Conservation (phyloP, 2,888 invertebrate genomes). For the Criorhina ranunculi region DNA sequence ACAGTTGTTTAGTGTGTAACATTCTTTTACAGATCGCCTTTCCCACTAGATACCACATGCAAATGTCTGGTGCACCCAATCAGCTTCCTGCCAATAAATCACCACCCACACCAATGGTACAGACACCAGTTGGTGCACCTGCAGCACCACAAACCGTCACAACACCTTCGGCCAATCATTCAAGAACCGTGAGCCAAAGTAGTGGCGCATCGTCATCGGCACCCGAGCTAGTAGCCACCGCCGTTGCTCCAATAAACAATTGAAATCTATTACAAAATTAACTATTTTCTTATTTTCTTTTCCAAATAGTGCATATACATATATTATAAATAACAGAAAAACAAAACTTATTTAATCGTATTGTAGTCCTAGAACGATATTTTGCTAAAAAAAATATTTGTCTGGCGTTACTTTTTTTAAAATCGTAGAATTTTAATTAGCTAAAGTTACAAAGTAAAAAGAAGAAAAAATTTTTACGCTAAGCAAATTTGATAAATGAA, state of each 20-base stretch:
- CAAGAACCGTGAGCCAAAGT: conserved; percentile 88
- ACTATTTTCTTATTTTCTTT: conserved; percentile 33
- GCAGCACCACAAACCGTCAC: conserved; percentile 82
- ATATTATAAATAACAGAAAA: conserved; percentile 60
- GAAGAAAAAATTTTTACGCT: conserved; percentile 35
- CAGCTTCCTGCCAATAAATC: conserved; percentile 87
- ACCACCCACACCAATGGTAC: conserved; percentile 89
- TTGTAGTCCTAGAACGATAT: conserved; percentile 56
- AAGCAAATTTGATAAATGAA: conserved; percentile 20
- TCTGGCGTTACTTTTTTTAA: conserved; percentile 46
- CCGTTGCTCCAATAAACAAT: conserved; percentile 47
- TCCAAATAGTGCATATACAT: conserved; percentile 73
- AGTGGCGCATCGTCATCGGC: conserved; percentile 82
- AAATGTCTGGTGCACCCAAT: conserved; percentile 87
- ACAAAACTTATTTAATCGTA: conserved; percentile 59
- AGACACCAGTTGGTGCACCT: conserved; percentile 87
- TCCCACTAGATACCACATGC: conserved; percentile 90
- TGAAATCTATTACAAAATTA: conserved; percentile 28
- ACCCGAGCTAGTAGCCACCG: conserved; percentile 80
- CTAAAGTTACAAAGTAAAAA: conserved; percentile 35
- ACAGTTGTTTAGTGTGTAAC: not conserved
- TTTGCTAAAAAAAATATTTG: conserved; percentile 49
- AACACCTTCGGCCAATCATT: conserved; percentile 84
- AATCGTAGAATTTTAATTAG: conserved; percentile 34
- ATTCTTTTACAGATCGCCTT: conserved; percentile 2